Percentiles rank a stretch among this genome's conserved stretches.
Evolutionary conservation across 2,888 invertebrate species (phyloP).

Genomic region (Doris montereyensis): DNA sequence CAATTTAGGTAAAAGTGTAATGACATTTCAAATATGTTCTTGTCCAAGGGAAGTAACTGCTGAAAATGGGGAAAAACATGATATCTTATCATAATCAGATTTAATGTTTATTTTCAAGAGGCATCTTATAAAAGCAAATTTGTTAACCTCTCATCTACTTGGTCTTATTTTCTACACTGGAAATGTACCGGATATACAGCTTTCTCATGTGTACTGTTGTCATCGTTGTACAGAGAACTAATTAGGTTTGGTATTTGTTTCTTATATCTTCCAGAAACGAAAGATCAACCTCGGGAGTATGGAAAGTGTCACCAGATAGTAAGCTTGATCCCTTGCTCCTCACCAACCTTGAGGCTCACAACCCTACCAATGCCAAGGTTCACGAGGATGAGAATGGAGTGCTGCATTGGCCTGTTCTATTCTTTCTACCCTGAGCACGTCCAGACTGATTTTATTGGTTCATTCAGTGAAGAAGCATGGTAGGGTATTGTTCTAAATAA

Average conservation of each 20-base stretch:
- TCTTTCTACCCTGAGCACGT: slow-evolving; percentile 91
- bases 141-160: too few relatives aligned
- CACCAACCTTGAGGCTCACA: slow-evolving; percentile 59
- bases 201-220: neutral
- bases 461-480: slow-evolving; percentile 82
- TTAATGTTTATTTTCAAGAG: too few relatives aligned
- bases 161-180: too few relatives aligned
- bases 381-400: slow-evolving; percentile 73
- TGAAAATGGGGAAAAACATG: too few relatives aligned
- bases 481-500: too few relatives aligned
- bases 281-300: slow-evolving; percentile 55
- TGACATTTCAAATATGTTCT: too few relatives aligned
- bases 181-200: too few relatives aligned
- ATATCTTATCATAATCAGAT: too few relatives aligned
- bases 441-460: slow-evolving; percentile 88
- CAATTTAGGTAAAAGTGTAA: too few relatives aligned
- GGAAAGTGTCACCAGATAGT: slow-evolving; percentile 41
- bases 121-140: too few relatives aligned
- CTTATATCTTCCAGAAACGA: slow-evolving; percentile 47
- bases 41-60: too few relatives aligned
- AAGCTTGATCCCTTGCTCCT: slow-evolving; percentile 50
- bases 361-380: slow-evolving; percentile 69
- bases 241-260: neutral
- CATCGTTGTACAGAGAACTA: neutral
- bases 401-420: slow-evolving; percentile 89